Base-by-base conservation (phyloP, 1,140 invertebrate species). In the Callitettix versicolor region DNA sequence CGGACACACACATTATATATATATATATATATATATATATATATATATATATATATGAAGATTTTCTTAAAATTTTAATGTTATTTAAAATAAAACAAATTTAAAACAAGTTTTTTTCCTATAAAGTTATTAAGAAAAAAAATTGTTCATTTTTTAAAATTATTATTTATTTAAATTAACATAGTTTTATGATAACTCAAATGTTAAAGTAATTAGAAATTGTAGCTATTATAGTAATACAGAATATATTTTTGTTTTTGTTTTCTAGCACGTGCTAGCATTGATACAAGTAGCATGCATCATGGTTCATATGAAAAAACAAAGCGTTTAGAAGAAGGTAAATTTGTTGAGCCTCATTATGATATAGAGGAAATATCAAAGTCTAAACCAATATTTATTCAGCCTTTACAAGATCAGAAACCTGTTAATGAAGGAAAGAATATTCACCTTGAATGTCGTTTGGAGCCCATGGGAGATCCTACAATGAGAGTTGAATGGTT, bases 401-500 rank as follows among this genome's bases (percentile, higher is more conserved):
- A 89, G 63, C 89, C 89, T 1, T 65, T 95, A 7, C 83, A 78
- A 33, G 86, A 91, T 61, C 83, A 85, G 11, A 80, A 81, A 65
- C 85, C 87, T n/a, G 76, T 92, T 2, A 81, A 79, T 60, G 92
- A 96, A 72, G 91, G 91, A 24, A 88, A 88, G 68, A 91, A 92
- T 64, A 86, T 95, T 66, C 92, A 94, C 64, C 71, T 94, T 42
- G 90, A 94, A 69, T 90, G 90, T 62, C 78, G 89, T 42, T 70
- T 95, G 53, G 92, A 95, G 69, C 91, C 92, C 1, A 91, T 92
- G 82, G 88, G 88, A 21, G 92, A 95, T 73, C 91, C 91, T n/a
- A 91, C 89, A 1, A 92, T 95, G 88, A 78, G 86, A 64, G 89
- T 95, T 3, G 92, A 95, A 73, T 96, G 92, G 92, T 94, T 87